A percentile compares a stretch with the other conserved stretches of the same genome.
phyloP scores from a whole-genome alignment of 2,888 invertebrate genomes.

The Cistogaster globosa region DNA sequence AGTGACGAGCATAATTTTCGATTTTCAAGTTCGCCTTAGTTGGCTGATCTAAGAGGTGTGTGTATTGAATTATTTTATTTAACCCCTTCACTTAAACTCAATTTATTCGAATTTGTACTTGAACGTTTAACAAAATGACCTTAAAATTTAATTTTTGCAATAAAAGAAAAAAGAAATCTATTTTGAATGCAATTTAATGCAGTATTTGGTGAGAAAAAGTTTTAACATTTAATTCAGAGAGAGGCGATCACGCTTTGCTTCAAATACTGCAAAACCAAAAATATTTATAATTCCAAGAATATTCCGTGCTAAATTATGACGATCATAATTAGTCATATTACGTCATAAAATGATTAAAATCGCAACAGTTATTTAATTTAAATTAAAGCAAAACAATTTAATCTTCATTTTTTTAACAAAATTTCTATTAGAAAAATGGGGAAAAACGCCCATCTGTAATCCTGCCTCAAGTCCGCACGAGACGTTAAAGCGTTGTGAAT shows the following conservation, averaged over 20 bases:
- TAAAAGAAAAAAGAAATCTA: neutral
- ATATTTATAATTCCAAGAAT: neutral
- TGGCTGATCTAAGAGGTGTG: slow-evolving; percentile 44
- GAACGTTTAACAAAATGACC: slow-evolving; percentile 11
- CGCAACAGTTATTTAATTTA: too few species aligned
- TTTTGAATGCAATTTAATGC: neutral
- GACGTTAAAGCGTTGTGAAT: too few species aligned
- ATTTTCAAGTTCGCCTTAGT: slow-evolving; percentile 43
- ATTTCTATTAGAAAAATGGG: too few species aligned
- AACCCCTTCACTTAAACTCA: neutral
- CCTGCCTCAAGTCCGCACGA: too few species aligned
- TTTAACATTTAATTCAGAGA: neutral
- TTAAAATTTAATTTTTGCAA: slow-evolving; percentile 22
- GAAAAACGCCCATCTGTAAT: too few species aligned
- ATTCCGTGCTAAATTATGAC: neutral
- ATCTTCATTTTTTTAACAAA: too few species aligned
- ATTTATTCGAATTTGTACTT: slow-evolving; percentile 22
- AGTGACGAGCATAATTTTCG: neutral
- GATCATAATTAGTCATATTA: too few species aligned
- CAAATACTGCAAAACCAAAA: too few species aligned
- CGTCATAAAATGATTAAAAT: too few species aligned
- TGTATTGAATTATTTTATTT: slow-evolving; percentile 1
- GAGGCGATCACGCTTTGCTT: too few species aligned
- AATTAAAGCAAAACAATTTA: too few species aligned
- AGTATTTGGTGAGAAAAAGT: neutral